Evolutionary conservation across 2,113 vertebrate species (phyloP), one percentile per base, ranked within the genome.

Genomic region (Serinus canaria): DNA sequence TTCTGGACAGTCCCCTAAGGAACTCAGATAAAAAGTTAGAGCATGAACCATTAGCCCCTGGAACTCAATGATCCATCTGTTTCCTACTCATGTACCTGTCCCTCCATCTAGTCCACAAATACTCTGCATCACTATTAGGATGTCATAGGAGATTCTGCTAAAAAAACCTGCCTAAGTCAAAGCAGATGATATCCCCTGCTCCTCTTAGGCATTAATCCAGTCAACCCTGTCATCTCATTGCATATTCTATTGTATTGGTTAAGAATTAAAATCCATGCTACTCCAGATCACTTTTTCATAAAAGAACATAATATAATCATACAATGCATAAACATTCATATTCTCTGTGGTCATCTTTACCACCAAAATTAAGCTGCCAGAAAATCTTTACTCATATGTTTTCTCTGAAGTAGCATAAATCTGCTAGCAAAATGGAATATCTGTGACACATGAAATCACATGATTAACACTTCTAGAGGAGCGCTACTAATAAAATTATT

Each of bases 391-490:
- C 27, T 94, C 74, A 69, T 58, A 47, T 27, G 33, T 94, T 92
- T 87, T 89, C 52, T 91, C 69, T 78, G 68, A 83, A 93, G 52
- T 25, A 70, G 37, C 35, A 63, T 24, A 92, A 89, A 89, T 62
- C 69, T 91, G 66, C 44, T 75, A 82, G 64, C 60, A 95, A 87
- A 96, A 58, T 37, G 53, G 83, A 94, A 78, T 91, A 87, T 75
- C 76, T 95, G 77, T 89, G 69, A 91, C 69, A 89, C 58, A 64
- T 87, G 8, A 1, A 5, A 33, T 84, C 87, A 95, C 67, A 28
- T 95, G 94, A 84, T 91, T 95, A 94, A 89, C 95, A 95, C 92
- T 81, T 92, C 56, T 64, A 39, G 81, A 35, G 60, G 44, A 90
- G 55, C 47, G 74, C 73, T 84, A 78, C 64, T 95, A 92, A 68